Base-by-base conservation (phyloP, 2,797 vertebrate species). In the Agapornis canus region DNA sequence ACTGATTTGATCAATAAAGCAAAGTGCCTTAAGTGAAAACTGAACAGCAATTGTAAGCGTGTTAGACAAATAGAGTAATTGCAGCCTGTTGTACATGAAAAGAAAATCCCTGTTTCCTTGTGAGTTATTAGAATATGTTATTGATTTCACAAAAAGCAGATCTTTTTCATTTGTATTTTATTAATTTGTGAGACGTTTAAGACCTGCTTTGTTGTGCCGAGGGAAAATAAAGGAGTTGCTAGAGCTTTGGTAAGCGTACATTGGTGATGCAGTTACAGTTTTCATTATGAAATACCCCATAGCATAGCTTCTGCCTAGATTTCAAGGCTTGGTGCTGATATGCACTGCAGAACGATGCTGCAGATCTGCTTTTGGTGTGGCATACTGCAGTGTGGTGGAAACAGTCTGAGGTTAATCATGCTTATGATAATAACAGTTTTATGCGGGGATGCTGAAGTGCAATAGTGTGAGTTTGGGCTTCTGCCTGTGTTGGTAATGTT, bases 21-120 rank as follows among this genome's bases (percentile, higher is more conserved):
- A 86, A 94, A 97, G 81, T 87, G 93, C 91, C 91, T 94, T 91
- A 93, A 91, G 76, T 78, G 87, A 92, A 96, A 95, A 90, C 84
- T 94, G 96, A 95, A 66, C 84, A 72, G 35, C 31, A 23, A 60
- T 88, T 49, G 5, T 90, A 91, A 86, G 68, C 56, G 3, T 72
- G 77, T 95, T 96, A 71, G 91, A 94, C 80, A 95, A 92, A 91
- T 83, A 85, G 94, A 94, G 95, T 94, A 94, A 93, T 79, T 86
- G 94, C 93, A 61, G 56, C 89, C 86, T 85, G 70, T 92, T 78
- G 83, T 78, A 89, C 77, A 27, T 29, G 8, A 91, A 92, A 89
- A 77, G 63, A 94, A 95, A 97, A 97, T 95, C 85, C 82, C 81
- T 31, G 49, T 87, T 97, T 94, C 86, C 93, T 25, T 78, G 35